Evolutionary conservation across 2,113 vertebrate species (phyloP), one percentile per base, ranked within the genome.

Genomic region (Tympanuchus pallidicinctus): DNA sequence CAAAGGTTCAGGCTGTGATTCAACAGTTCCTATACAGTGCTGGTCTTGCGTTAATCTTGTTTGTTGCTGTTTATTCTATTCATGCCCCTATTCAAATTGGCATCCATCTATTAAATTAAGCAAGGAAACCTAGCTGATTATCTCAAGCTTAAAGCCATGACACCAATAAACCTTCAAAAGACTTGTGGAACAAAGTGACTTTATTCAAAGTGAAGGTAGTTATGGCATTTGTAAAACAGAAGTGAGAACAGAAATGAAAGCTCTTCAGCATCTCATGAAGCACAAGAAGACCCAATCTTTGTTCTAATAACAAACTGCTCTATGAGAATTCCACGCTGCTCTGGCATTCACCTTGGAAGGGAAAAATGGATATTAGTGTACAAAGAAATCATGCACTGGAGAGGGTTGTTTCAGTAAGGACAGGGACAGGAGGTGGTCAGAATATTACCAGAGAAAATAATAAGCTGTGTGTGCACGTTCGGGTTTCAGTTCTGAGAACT

Each of bases 181-280:
- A 78, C 32, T 76, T 69, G 80, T 13, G 71, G 19, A 88, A 42
- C 36, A 81, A 64, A 60, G 20, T 56, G 19, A 11, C 34, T 87
- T 82, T 82, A 87, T 92, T 38, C 30, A 80, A 87, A 96, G 38
- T 9, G 12, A 80, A 72, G 48, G 38, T 28, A 66, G 73, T 85
- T 60, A 80, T 1, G 1, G 38, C 38, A 15, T 0, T 10, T 5
- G 8, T 30, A 60, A 82, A 93, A 85, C 21, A 32, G 24, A 90
- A 85, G 27, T 5, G 22, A 86, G 21, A 87, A 43, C 36, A 92
- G 75, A 89, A 92, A n/a, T n/a, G 2, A 50, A 28, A 47, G 5
- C 47, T 38, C 32, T 80, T 38, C 60, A 82, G 22, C 13, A 12
- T 63, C 59, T 70, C 12, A 9, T 3, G 40, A 89, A 42, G 43